Conservation (phyloP, 2,797 vertebrate genomes). For the Paedocypris micromegethes region DNA sequence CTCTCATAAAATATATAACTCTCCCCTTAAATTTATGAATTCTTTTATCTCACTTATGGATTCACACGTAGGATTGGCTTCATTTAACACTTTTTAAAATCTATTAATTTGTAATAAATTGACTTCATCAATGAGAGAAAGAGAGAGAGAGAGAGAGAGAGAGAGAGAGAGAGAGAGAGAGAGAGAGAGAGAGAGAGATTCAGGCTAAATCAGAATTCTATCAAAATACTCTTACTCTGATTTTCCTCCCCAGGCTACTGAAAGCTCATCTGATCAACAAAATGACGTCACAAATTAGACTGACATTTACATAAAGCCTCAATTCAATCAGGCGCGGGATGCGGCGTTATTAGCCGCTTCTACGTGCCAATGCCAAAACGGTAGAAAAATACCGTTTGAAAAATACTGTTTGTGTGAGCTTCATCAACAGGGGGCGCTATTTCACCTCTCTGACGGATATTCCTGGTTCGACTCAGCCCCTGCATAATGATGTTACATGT, state of each 20-base stretch:
- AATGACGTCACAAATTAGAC: slow-evolving; percentile 35
- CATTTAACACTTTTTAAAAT: neutral
- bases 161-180: neutral
- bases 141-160: neutral
- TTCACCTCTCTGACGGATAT: slow-evolving; percentile 22
- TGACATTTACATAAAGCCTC: slow-evolving; percentile 22
- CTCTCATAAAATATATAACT: slow-evolving; percentile 9
- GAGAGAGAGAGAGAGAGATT: neutral
- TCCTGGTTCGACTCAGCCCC: slow-evolving; percentile 21
- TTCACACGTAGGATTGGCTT: neutral
- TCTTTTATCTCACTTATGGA: slow-evolving; percentile 1
- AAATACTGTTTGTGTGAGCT: no score
- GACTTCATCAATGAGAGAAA: neutral
- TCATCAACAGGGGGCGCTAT: slow-evolving; percentile 48
- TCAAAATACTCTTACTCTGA: neutral
- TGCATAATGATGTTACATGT: slow-evolving; percentile 39
- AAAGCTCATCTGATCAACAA: slow-evolving; percentile 29
- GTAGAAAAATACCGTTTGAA: slow-evolving; percentile 10
- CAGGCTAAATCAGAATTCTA: slow-evolving; percentile 1
- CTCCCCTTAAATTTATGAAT: slow-evolving; percentile 10
- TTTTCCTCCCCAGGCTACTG: slow-evolving; percentile 9
- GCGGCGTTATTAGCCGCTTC: neutral
- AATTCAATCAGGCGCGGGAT: slow-evolving; percentile 24
- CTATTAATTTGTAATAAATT: no score
- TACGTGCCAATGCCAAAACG: neutral